Base-by-base conservation (phyloP, 2,113 vertebrate species). In the Mesembrinibis cayennensis region DNA sequence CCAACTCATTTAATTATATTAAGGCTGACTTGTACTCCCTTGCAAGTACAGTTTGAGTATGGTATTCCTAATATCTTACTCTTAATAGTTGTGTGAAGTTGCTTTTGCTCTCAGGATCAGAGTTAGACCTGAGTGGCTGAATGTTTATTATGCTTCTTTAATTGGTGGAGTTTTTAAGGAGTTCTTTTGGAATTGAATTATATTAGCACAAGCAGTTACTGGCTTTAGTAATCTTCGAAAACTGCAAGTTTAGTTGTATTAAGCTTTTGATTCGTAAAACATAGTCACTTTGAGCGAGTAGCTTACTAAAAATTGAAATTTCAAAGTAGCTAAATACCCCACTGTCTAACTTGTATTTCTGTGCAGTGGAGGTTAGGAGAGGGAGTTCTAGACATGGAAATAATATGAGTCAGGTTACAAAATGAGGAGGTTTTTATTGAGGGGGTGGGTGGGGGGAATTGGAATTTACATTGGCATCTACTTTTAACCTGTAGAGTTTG, bases 1-100 rank as follows among this genome's bases (percentile, higher is more conserved):
- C 81, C 89, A 95, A 3, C 26, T 93, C 53, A n/a, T 90, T 80
- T 95, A 91, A 85, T 93, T 95, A 14, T 52, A 40, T 80, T 89
- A 80, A 79, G 79, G 44, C 87, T 93, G 93, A 47, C 87, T 93
- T 85, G 78, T 38, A 77, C 89, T 95, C 91, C 78, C 73, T 69
- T 91, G 67, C 93, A 91, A 80, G 78, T 85, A 85, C 49, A 70
- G 34, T 66, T 91, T 93, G 50, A 87, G 27, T 53, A 13, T 80
- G 71, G 66, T 38, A 77, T 93, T 93, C 55, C 45, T 82, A 61
- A 70, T 76, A 85, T 22, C 62, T 36, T 82, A 0, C 76, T 40
- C 58, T 50, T 87, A 70, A 44, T 21, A 77, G n/a, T 7, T 85
- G n/a, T 30, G 30, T 84, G 77, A 72, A 90, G n/a, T 29, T 90